Percentiles rank a stretch among this genome's conserved stretches.
Conservation (phyloP, 35 echinoderm and acorn worm genomes). For the Patiria miniata region DNA sequence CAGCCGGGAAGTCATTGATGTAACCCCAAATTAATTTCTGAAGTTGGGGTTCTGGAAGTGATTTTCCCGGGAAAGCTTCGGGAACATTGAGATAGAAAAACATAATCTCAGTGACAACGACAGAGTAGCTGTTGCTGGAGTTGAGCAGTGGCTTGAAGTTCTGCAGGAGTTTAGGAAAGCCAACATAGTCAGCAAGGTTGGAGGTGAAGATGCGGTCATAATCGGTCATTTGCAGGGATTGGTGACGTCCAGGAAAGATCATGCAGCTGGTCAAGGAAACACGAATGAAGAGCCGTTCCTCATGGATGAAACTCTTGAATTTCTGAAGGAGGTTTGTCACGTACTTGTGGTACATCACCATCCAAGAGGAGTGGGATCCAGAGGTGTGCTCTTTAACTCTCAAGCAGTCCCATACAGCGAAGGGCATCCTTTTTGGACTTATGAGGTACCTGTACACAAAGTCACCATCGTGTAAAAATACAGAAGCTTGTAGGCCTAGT, state of each 20-base stretch:
- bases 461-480: too few species aligned
- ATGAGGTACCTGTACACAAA: too few species aligned
- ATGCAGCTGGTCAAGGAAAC: neutral
- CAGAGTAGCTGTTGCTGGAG: neutral
- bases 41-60: neutral
- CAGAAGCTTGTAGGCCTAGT: too few species aligned
- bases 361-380: slow-evolving; percentile 7
- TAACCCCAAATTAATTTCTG: too few species aligned
- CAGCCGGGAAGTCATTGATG: too few species aligned
- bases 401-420: slow-evolving; percentile 34
- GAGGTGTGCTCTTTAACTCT: neutral
- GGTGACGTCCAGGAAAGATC: neutral
- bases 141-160: slow-evolving; percentile 27
- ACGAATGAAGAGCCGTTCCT: neutral
- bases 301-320: neutral
- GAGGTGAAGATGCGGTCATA: slow-evolving; percentile 47
- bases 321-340: slow-evolving; percentile 17
- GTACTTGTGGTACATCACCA: slow-evolving; percentile 50
- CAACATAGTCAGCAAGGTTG: slow-evolving; percentile 22
- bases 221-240: neutral
- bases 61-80: neutral
- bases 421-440: neutral
- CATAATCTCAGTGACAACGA: slow-evolving; percentile 9
- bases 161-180: neutral
- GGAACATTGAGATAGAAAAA: neutral